Base-by-base conservation (phyloP, 2,797 vertebrate species). In the Anisognathus igniventris region DNA sequence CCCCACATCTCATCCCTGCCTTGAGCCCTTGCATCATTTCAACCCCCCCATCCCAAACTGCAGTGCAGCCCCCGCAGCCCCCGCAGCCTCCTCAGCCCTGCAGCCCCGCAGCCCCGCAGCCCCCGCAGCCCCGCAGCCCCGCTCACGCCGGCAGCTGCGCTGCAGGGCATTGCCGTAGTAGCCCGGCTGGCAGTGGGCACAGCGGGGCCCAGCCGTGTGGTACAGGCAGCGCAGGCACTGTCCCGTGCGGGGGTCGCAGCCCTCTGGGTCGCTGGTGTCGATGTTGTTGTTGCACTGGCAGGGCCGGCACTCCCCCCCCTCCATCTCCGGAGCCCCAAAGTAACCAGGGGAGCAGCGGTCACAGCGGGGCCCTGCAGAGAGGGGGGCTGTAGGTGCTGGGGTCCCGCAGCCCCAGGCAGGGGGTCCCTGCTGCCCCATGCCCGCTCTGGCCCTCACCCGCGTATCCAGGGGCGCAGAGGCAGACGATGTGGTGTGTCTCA, bases 281-380 rank as follows among this genome's bases (percentile, higher is more conserved):
- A 98, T 99, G 97, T 99, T 99, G 73, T 98, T 97, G 58, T 98
- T 98, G 95, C 98, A 99, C 54, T 98, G 97, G 80, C 99, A 99
- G 3, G 97, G 98, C 14, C 95, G 91, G 79, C 98, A 99, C 27
- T 64, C 94, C 0, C 98, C 98, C 0, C 98, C 98, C 3, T 96
- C 87, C 27, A 86, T 95, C 86, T 98, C 97, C 0, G 98, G 98
- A 30, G 93, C 95, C 35, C 98, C 98, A 2, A 98, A 98, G 95
- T 98, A 98, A 89, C 98, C 98, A 0, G 98, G 97, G 47, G 98
- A 98, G 51, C 98, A 99, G 70, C 22, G 95, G 94, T 99, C 98
- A 39, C 99, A 99, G 83, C 98, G 98, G 13, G 97, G 77, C 24
- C 98, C 98, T 99, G 61, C 1, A 7, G 39, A 67, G 50, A 66